A percentile compares a stretch with the other conserved stretches of the same genome.
phyloP scores from a whole-genome alignment of 1,140 invertebrate genomes.

The Amphibalanus amphitrite region DNA sequence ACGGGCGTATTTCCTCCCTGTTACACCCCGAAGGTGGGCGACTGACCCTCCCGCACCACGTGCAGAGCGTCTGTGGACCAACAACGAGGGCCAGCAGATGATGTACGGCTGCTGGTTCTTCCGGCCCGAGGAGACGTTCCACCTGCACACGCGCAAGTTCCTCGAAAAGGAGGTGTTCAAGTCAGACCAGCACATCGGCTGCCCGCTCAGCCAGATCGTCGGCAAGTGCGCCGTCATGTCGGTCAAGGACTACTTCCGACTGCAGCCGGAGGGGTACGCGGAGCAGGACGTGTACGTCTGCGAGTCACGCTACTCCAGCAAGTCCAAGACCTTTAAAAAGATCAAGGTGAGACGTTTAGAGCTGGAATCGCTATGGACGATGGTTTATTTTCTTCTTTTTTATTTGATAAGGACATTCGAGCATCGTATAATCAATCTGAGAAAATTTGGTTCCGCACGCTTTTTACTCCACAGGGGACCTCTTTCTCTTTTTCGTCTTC shows the following conservation, averaged over 20 bases:
- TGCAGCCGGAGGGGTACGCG: conserved; percentile 63
- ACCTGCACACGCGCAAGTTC: conserved; percentile 86
- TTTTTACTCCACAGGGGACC: no score
- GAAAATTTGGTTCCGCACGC: no score
- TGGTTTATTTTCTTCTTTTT: no score
- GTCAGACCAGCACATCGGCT: conserved; percentile 65
- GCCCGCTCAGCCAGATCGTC: conserved; percentile 69
- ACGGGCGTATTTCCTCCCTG: no score
- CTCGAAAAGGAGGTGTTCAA: conserved; percentile 74
- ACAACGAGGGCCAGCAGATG: conserved; percentile 63
- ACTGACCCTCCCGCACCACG: no score
- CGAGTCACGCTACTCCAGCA: conserved; percentile 81
- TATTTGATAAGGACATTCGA: no score
- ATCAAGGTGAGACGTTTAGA: conserved; percentile 74
- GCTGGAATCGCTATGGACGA: no score
- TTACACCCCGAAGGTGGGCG: no score
- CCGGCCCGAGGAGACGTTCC: conserved; percentile 79
- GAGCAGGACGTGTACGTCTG: conserved; percentile 95
- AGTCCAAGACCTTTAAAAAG: conserved; percentile 76
- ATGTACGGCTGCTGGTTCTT: conserved; percentile 76
- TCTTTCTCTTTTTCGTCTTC: no score
- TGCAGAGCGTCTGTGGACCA: conserved; percentile 37
- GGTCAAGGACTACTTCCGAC: conserved; percentile 87
- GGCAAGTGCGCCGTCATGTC: conserved; percentile 86
- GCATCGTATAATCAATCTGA: no score